Base-by-base conservation (phyloP, 2,113 vertebrate genomes). In the Plotosus lineatus region DNA sequence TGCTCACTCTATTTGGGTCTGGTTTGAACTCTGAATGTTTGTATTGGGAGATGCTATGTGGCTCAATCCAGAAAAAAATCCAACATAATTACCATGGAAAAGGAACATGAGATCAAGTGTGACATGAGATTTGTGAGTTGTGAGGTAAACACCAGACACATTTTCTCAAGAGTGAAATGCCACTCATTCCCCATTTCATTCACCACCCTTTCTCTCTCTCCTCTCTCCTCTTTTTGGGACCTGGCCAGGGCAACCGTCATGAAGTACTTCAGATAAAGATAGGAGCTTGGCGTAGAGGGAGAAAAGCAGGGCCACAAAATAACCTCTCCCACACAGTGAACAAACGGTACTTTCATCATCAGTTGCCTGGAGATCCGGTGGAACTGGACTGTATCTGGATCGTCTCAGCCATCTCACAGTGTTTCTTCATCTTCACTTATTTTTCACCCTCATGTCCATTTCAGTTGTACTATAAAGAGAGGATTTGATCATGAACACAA, bases 341-440 rank as follows among this genome's bases (percentile, higher is more conserved):
- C 73, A 77, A 82, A 83, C 80, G 75, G 77, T 85, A 28, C 75
- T 87, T 90, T 86, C 68, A 84, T 75, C 89, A 91, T 92, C 77
- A 63, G 48, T 51, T 63, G 55, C 79, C 36, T 23, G n/a, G 72
- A 66, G 33, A 66, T 28, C 58, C 17, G 26, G 79, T 55, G 9
- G 44, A 36, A 19, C 51, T 74, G 33, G 71, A 36, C 44, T 50
- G n/a, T 53, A 60, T 72, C 48, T 17, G 23, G 21, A 61, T 19
- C 50, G 55, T 73, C n/a, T n/a, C 55, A 72, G 10, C 28, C 66
- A 72, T 60, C 66, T 56, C 11, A 23, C 9, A 0, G 26, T 55
- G 50, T 28, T 31, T 26, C 14, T n/a, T 53, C 48, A 28, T 23
- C 40, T 46, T 10, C 21, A 19, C 28, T 42, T 23, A 17, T 60